A percentile compares a stretch with the other conserved stretches of the same genome.
These are phyloP conservation scores for Mythimna albipuncta DNA, from an alignment of 2,888 invertebrate genomes.

Conservation along the genomic window DNA sequence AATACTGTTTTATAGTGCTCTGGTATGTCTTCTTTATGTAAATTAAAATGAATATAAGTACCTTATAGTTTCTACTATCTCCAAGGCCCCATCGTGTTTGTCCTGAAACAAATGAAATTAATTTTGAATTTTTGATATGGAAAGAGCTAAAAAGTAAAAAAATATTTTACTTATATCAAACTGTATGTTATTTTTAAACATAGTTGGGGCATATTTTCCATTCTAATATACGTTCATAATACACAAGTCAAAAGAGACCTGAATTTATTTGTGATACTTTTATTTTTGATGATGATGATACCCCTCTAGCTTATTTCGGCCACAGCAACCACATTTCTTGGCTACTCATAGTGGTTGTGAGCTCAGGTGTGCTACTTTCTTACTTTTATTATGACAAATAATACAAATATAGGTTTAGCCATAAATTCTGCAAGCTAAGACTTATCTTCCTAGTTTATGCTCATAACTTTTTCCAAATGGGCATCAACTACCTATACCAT, in stretches of 20 bases:
- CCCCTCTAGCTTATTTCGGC: too few relatives aligned
- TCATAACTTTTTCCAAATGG: not conserved
- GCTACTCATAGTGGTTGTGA: too few relatives aligned
- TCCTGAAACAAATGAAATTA: conserved; percentile 91
- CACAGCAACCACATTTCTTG: too few relatives aligned
- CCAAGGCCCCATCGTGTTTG: conserved; percentile 97
- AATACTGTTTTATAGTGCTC: conserved; percentile 8
- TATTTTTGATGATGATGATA: not conserved
- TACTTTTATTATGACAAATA: not conserved
- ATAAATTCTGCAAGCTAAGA: not conserved
- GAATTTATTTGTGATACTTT: not conserved
- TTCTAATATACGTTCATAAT: not conserved
- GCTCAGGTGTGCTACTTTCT: too few relatives aligned
- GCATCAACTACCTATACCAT: not conserved
- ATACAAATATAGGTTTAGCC: not conserved
- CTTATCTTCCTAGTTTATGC: not conserved
- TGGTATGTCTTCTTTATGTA: conserved; percentile 4
- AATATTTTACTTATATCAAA: not conserved
- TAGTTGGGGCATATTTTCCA: not conserved
- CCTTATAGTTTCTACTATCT: conserved; percentile 98
- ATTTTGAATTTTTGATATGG: conserved; percentile 35
- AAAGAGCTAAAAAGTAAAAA: not conserved
- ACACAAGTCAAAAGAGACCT: not conserved
- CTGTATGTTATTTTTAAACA: not conserved
- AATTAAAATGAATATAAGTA: conserved; percentile 73